phyloP scores from a whole-genome alignment of 1,140 invertebrate genomes.

The Camponotus vicinus region DNA sequence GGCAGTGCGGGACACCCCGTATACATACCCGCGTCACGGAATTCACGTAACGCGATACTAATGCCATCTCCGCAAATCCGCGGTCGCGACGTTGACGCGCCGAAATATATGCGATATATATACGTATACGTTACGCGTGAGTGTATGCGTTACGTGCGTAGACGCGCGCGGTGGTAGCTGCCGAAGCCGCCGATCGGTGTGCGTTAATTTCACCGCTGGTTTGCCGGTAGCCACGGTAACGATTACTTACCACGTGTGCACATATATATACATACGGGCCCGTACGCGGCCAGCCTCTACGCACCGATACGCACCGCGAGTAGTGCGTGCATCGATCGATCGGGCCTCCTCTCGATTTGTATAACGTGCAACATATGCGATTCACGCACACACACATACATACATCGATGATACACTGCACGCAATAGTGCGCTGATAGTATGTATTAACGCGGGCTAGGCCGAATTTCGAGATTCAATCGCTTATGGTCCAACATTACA shows the following conservation, averaged over 20 bases:
- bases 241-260: constrained; percentile 68
- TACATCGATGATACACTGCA: neutral
- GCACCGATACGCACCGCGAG: constrained; percentile 24
- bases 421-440: constrained; percentile 10
- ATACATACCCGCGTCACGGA: constrained; percentile 58
- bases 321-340: constrained; percentile 71
- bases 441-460: constrained; percentile 31
- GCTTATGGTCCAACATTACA: neutral
- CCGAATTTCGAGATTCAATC: constrained; percentile 41
- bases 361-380: constrained; percentile 56
- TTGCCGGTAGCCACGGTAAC: constrained; percentile 77
- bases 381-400: neutral
- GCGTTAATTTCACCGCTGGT: constrained; percentile 76
- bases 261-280: constrained; percentile 15
- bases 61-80: constrained; percentile 69
- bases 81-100: constrained; percentile 67
- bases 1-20: constrained; percentile 49
- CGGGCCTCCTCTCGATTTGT: constrained; percentile 75
- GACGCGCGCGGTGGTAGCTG: neutral
- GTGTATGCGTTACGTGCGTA: neutral
- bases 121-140: neutral
- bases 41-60: constrained; percentile 71
- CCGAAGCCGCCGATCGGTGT: constrained; percentile 59
- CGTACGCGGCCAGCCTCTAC: constrained; percentile 8
- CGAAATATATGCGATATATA: constrained; percentile 48